phyloP scores from a whole-genome alignment of 2,888 invertebrate genomes.

The Lepetodrilus schrolli region DNA sequence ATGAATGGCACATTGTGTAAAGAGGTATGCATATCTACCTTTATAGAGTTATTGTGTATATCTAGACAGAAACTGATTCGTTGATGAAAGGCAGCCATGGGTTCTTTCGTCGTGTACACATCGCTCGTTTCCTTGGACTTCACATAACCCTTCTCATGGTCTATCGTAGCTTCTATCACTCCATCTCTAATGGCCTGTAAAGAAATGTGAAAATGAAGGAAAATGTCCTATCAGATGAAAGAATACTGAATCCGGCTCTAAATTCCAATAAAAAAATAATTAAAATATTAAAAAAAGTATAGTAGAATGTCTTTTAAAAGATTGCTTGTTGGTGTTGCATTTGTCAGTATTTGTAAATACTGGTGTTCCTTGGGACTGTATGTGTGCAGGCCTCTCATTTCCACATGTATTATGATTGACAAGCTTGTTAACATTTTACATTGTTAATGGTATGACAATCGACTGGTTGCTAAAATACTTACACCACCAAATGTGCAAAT shows the following conservation, averaged over 20 bases:
- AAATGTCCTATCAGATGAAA: too few relatives aligned
- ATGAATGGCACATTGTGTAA: too few relatives aligned
- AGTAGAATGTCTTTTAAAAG: neutral
- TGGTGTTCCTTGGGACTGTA: too few relatives aligned
- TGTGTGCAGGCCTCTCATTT: too few relatives aligned
- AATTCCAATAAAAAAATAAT: neutral
- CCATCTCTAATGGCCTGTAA: conserved; percentile 88
- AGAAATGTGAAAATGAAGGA: neutral
- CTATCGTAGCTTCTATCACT: conserved; percentile 97
- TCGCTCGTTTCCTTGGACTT: conserved; percentile 97
- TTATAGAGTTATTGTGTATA: conserved; percentile 97
- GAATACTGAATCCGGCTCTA: too few relatives aligned
- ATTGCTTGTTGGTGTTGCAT: too few relatives aligned
- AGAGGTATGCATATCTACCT: conserved; percentile 79
- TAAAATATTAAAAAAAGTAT: neutral
- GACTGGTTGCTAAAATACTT: too few relatives aligned
- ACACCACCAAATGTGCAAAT: too few relatives aligned
- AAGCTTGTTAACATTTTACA: too few relatives aligned
- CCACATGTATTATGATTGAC: too few relatives aligned
- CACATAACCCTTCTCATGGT: conserved; percentile 95
- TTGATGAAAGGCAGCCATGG: conserved; percentile 95
- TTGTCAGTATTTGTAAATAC: too few relatives aligned
- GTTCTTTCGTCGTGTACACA: conserved; percentile 96
- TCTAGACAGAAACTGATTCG: conserved; percentile 97
- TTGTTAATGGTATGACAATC: too few relatives aligned